Evolutionary conservation across 53 echinoderm and acorn worm species (phyloP), one percentile per base, ranked within the genome.

Genomic region (Astropecten irregularis): DNA sequence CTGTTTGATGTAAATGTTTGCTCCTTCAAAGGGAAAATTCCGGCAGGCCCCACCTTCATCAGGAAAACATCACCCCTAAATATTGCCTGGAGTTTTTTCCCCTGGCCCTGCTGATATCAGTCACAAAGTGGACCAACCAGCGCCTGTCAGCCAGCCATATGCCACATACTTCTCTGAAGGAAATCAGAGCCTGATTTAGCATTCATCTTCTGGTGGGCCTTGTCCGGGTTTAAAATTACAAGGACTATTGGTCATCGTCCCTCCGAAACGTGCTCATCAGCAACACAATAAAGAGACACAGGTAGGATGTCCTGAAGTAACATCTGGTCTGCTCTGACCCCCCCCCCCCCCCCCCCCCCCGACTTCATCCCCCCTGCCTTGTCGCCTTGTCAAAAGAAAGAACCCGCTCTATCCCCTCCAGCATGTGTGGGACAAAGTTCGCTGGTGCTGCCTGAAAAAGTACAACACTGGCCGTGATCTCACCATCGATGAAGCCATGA

Each of bases 31-130:
- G 74, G 54, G 9, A 20, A 16, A 14, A 32, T n/a, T 15, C 74
- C 34, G 29, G 4, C 21, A 30, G 74, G 74, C 1, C 74, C 56
- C 9, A 54, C 54, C 21, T 74, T 74, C 54, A 28, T 2, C 25
- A 15, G 33, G 22, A 32, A 16, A 34, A 34, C 9, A 4, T 30
- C 74, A 1, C 13, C 74, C 1, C 10, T 35, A 22, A 53, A 3
- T 74, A 53, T 19, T 74, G 53, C 39, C 35, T 20, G 46, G 27
- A 47, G 26, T 69, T 69, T 23, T 69, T 69, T 14, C 69, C 69
- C 11, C 11, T 42, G 42, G 11, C 11, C 11, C 42, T 42, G 6
- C 11, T 42, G 6, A 8, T 11, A 11, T 11, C 6, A 6, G 11
- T 42, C 6, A 11, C 11, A 11, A 11, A 42, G 42, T 42, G 42